Conservation (phyloP, 2,113 vertebrate genomes). For the Pelecanoides urinatrix region DNA sequence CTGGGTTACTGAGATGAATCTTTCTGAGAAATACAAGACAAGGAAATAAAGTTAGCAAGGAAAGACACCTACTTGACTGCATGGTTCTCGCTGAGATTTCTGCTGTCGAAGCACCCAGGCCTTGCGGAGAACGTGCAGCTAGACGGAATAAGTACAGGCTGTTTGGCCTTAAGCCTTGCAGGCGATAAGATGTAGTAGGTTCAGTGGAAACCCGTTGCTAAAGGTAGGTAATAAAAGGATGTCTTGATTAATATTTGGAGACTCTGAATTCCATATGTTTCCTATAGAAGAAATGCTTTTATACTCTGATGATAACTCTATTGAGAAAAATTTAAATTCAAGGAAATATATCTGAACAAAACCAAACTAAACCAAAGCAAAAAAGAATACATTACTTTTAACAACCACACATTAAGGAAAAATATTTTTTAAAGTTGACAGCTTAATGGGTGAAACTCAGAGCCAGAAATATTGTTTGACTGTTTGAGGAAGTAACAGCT, state of each 20-base stretch:
- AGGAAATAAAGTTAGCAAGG: constrained; percentile 61
- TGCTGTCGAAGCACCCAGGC: constrained; percentile 92
- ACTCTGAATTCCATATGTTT: background rate
- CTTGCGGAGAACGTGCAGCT: constrained; percentile 93
- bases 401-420: background rate
- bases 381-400: background rate
- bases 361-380: background rate
- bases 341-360: background rate
- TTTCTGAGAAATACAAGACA: background rate
- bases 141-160: constrained; percentile 94
- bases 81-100: constrained; percentile 96
- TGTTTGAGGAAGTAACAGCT: background rate
- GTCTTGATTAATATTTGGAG: background rate
- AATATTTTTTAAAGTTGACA: background rate
- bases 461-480: background rate
- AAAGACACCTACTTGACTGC: constrained; percentile 98
- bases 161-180: constrained; percentile 95
- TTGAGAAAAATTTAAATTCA: background rate
- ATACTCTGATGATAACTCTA: background rate
- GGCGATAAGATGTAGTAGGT: constrained; percentile 87
- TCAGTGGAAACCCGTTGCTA: constrained; percentile 93
- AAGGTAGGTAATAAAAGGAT: background rate
- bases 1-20: background rate
- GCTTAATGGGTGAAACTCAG: background rate
- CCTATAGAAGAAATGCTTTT: background rate